phyloP scores from a whole-genome alignment of 2,888 invertebrate species.

The Uloborus plumipes region DNA sequence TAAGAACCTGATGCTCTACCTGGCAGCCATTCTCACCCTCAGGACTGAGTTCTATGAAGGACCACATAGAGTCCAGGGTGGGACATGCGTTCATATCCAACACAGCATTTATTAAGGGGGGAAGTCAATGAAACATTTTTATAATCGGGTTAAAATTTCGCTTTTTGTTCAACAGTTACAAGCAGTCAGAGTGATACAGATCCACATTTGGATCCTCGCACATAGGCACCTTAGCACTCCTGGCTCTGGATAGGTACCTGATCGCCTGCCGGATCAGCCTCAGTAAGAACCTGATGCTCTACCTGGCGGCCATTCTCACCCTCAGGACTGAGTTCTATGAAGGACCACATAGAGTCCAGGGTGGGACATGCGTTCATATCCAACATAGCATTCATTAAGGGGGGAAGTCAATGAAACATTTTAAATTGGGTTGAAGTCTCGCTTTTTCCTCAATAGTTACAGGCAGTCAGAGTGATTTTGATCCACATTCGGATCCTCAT shows the following conservation, averaged over 20 bases:
- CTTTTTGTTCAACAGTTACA: too few species aligned
- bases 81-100: neutral
- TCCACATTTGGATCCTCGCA: constrained; percentile 68
- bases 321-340: too few species aligned
- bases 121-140: too few species aligned
- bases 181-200: too few species aligned
- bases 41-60: neutral
- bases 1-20: constrained; percentile 46
- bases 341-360: neutral
- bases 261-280: constrained; percentile 66
- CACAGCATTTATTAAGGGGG: too few species aligned
- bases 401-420: too few species aligned
- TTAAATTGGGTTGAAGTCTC: too few species aligned
- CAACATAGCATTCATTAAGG: too few species aligned
- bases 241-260: constrained; percentile 67
- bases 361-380: neutral
- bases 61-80: neutral
- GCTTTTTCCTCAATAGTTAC: too few species aligned
- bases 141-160: too few species aligned
- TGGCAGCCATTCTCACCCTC: constrained; percentile 8
- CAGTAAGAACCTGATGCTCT: constrained; percentile 57
- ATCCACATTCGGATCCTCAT: constrained; percentile 68
- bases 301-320: constrained; percentile 16
- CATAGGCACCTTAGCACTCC: constrained; percentile 66
- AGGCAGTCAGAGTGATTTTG: too few species aligned